Percentiles rank a stretch among this genome's conserved stretches.
Evolutionary conservation across 1,140 invertebrate species (phyloP).

Genomic region (Drosophila carrolli): DNA sequence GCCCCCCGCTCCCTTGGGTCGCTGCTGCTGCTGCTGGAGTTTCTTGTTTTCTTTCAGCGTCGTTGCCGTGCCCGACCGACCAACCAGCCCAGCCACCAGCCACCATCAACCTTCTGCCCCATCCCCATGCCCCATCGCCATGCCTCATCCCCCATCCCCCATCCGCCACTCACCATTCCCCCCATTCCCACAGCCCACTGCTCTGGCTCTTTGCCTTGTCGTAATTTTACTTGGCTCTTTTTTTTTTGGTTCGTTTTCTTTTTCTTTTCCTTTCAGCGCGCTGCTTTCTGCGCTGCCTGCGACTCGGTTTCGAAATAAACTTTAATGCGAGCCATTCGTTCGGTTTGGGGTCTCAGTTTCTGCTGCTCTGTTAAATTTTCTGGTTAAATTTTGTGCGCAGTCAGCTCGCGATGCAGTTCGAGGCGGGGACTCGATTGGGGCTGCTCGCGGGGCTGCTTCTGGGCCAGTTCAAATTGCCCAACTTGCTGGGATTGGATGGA

Average conservation of each 20-base stretch:
- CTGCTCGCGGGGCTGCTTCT: conserved; percentile 13
- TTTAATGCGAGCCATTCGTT: conserved; percentile 79
- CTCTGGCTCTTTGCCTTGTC: conserved; percentile 64
- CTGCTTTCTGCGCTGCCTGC: conserved; percentile 61
- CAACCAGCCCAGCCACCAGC: not conserved
- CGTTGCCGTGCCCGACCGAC: conserved; percentile 16
- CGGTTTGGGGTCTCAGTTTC: conserved; percentile 69
- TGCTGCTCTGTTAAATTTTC: conserved; percentile 80
- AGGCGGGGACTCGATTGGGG: conserved; percentile 24
- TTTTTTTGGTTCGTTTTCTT: conserved; percentile 43
- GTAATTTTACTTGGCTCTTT: conserved; percentile 80
- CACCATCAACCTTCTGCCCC: conserved; percentile 17
- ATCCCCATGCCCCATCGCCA: conserved; percentile 1
- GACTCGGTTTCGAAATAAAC: conserved; percentile 78
- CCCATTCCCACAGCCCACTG: conserved; percentile 19
- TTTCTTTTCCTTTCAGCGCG: conserved; percentile 62
- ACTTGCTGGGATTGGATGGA: conserved; percentile 8
- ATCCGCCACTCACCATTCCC: conserved; percentile 6
- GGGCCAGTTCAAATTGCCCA: not conserved
- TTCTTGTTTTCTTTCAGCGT: conserved; percentile 77
- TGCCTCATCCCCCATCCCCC: conserved; percentile 3
- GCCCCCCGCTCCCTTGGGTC: conserved; percentile 8
- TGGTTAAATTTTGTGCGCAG: conserved; percentile 70
- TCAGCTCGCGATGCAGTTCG: conserved; percentile 62
- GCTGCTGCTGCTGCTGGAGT: conserved; percentile 57